Conservation (phyloP, 2,797 vertebrate genomes). For the Eulemur albifrons region DNA sequence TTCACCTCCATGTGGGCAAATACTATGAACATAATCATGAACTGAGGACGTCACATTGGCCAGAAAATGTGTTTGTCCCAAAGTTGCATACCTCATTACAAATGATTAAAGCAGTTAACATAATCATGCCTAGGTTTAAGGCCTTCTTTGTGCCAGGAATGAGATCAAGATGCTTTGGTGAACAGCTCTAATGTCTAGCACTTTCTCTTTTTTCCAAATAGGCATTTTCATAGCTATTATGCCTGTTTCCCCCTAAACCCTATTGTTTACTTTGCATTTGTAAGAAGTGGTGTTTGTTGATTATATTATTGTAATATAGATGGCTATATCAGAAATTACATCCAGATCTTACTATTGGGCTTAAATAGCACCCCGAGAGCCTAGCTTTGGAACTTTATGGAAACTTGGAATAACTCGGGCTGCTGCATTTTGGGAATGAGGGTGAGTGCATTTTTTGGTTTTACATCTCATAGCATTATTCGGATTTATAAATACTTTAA, state of each 20-base stretch:
- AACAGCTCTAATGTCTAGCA: background rate
- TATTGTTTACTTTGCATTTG: background rate
- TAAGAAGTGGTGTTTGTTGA: background rate
- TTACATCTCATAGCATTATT: background rate
- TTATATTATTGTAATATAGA: background rate
- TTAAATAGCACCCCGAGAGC: background rate
- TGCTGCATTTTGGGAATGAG: background rate
- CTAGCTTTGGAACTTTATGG: background rate
- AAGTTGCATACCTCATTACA: background rate
- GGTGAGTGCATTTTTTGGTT: background rate
- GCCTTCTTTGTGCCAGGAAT: background rate
- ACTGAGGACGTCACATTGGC: background rate
- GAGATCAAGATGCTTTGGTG: background rate
- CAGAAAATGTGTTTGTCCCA: background rate
- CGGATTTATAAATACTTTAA: background rate
- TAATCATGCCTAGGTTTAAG: background rate
- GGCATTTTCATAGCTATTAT: background rate
- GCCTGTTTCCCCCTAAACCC: background rate
- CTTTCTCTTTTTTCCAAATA: background rate
- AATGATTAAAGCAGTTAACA: background rate
- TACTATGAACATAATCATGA: background rate
- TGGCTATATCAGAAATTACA: background rate
- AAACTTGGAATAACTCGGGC: background rate
- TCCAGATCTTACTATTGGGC: background rate
- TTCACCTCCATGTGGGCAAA: background rate